Percentiles rank a stretch among this genome's conserved stretches.
These are phyloP conservation scores for Hyperopisus bebe DNA, from an alignment of 2,113 vertebrate genomes.

Conservation along the genomic window DNA sequence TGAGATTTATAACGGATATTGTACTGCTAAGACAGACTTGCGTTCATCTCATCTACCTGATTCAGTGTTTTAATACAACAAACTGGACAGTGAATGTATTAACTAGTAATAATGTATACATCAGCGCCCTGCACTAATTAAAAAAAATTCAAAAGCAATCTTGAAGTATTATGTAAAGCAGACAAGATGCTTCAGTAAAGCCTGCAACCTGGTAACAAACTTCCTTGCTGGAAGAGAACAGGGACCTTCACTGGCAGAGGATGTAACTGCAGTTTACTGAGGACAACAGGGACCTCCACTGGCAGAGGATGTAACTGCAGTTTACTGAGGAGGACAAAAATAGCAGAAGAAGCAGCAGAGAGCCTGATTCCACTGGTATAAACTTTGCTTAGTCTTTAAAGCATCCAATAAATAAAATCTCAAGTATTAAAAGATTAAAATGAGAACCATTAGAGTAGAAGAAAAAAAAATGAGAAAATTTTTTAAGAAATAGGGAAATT, in stretches of 20 bases:
- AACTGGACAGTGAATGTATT: not conserved
- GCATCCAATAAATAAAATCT: not conserved
- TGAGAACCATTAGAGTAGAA: not conserved
- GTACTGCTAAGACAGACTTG: too few relatives aligned
- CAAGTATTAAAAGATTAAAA: not conserved
- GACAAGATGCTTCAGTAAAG: not conserved
- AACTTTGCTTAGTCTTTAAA: not conserved
- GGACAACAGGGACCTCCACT: constrained; percentile 73
- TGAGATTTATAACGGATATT: not conserved
- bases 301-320: constrained; percentile 69
- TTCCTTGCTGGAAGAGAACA: constrained; percentile 85
- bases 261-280: constrained; percentile 70
- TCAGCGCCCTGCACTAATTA: not conserved
- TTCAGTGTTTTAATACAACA: not conserved
- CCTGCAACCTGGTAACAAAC: constrained; percentile 86
- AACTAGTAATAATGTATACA: not conserved
- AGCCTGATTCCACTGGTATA: not conserved
- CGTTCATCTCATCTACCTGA: not conserved
- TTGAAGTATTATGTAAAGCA: not conserved
- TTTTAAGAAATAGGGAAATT: constrained; percentile 56
- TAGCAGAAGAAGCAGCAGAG: not conserved
- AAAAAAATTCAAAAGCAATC: not conserved
- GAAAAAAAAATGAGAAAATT: constrained; percentile 32
- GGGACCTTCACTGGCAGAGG: constrained; percentile 70
- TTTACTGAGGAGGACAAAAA: constrained; percentile 52